phyloP scores from a whole-genome alignment of 2,888 invertebrate genomes.

The Callinectes sapidus region DNA sequence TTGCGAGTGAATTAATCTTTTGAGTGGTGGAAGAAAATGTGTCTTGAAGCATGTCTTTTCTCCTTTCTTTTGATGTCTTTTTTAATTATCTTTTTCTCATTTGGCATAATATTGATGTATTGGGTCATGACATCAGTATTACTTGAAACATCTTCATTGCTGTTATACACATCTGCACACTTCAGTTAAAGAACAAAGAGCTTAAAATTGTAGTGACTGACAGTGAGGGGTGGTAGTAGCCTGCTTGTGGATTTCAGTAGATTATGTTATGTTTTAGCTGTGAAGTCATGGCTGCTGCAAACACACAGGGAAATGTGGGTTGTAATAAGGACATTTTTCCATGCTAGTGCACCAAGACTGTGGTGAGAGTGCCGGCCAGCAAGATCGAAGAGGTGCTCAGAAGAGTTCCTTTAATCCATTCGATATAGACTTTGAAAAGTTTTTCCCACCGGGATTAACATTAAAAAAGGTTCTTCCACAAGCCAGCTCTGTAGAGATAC shows the following conservation, averaged over 20 bases:
- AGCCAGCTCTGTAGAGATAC: neutral
- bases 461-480: neutral
- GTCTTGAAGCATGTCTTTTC: neutral
- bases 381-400: conserved; percentile 6
- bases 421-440: neutral
- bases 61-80: neutral
- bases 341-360: conserved; percentile 21
- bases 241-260: conserved; percentile 7
- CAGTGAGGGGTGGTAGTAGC: neutral
- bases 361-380: neutral
- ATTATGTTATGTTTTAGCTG: neutral
- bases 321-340: neutral
- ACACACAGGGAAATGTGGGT: neutral
- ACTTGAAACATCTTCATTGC: neutral
- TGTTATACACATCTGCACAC: neutral
- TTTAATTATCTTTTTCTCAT: neutral
- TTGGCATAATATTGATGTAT: neutral
- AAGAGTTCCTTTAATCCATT: neutral
- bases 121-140: neutral
- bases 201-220: neutral
- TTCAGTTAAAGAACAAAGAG: conserved; percentile 26
- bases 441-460: neutral
- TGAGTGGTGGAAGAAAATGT: neutral
- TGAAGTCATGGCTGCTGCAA: neutral
- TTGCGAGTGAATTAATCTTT: neutral